Evolutionary conservation across 2,888 invertebrate genomes (phyloP), one percentile per base, ranked within the genome.

Genomic region (Eupeodes latifasciatus): DNA sequence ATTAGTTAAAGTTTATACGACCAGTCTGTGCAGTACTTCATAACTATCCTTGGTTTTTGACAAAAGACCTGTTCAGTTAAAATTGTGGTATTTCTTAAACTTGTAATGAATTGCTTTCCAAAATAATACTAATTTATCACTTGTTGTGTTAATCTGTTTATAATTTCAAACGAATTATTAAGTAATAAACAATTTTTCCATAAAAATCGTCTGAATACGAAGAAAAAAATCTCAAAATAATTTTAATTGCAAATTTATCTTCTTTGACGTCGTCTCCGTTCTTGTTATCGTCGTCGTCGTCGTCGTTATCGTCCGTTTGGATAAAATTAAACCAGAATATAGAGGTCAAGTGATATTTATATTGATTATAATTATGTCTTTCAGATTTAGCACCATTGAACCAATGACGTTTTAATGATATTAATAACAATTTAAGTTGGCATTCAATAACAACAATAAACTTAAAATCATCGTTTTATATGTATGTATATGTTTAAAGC

Each of bases 381-480:
- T 44, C 36, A 36, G 67, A 67, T 67, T 59, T 55, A n/a, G n/a
- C 59, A 47, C 55, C 59, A 59, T 16, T 55, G 36, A 72, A 47
- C 57, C 59, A 47, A 34, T 59, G 72, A 59, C 72, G 47, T 72
- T 72, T 66, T 72, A 59, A 47, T 40, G 72, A 47, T 72, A 72
- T 72, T 72, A 59, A 72, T 72, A 59, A 59, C 59, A 72, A 72
- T 72, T 72, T 59, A 34, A 59, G 34, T 59, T 72, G 72, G 59
- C 72, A 72, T 34, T 9, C 34, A 72, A 72, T 72, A 72, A 72
- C 72, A 59, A 34, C 4, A 53, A 27, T 47, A 72, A 55, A 72
- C 71, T 36, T 44, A 57, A 40, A 14, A 66, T 4, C 64, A 66
- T 40, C 40, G 40, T 40, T 40, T 9, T 5, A 40, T 40, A 7